These are phyloP conservation scores for Acanthaster planci DNA, from an alignment of 35 echinoderm and acorn worm genomes.

Conservation along the genomic window DNA sequence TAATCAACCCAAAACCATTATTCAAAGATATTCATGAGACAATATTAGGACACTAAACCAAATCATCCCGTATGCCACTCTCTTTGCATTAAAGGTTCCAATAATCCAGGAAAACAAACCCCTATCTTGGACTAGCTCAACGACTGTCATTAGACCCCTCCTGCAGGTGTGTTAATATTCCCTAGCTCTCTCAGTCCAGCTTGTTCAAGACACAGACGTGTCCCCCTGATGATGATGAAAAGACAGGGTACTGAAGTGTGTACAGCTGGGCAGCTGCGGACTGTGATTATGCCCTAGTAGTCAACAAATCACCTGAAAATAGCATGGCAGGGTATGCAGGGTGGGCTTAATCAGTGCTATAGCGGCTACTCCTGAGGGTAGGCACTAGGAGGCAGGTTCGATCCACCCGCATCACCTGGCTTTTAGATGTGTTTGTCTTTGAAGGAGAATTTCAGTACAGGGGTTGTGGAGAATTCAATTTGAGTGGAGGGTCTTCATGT, in stretches of 20 bases:
- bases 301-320: conserved; percentile 34
- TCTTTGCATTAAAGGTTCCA: neutral
- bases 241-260: conserved; percentile 22
- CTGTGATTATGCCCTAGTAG: conserved; percentile 30
- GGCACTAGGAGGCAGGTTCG: conserved; percentile 19
- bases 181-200: conserved; percentile 12
- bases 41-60: neutral
- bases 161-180: conserved; percentile 31
- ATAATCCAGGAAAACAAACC: conserved; percentile 3
- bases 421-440: conserved; percentile 32
- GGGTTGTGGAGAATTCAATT: conserved; percentile 1
- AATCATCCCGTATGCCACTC: neutral
- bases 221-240: conserved; percentile 30
- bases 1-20: too few relatives aligned
- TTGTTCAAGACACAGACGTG: conserved; percentile 26
- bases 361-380: neutral
- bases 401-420: conserved; percentile 31
- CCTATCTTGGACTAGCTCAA: conserved; percentile 6
- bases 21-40: conserved; percentile 2
- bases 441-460: neutral
- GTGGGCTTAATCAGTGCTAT: conserved; percentile 14
- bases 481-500: conserved; percentile 7
- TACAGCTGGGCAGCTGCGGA: conserved; percentile 23
- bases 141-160: conserved; percentile 6
- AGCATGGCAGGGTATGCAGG: conserved; percentile 2